phyloP scores from a whole-genome alignment of 2,113 vertebrate species.

The Asarcornis scutulata region DNA sequence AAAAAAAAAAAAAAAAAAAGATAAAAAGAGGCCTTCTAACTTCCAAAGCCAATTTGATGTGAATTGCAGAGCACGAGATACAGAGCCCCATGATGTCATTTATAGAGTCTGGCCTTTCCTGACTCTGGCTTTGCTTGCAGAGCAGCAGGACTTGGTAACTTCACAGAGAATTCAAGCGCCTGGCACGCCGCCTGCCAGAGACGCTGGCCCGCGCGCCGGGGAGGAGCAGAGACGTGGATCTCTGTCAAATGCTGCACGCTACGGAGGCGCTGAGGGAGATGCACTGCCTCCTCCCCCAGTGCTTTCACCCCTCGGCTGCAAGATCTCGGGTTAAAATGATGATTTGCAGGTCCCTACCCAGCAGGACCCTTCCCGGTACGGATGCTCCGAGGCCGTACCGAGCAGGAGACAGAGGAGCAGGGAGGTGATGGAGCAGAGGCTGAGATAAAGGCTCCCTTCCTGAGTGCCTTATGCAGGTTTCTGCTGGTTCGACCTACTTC shows the following conservation, averaged over 20 bases:
- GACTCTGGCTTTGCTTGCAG: background rate
- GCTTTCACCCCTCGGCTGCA: background rate
- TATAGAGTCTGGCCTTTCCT: background rate
- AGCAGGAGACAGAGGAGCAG: background rate
- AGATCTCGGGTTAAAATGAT: accelerated
- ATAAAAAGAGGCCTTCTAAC: background rate
- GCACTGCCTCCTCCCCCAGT: accelerated
- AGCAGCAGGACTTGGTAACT: background rate
- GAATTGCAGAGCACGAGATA: background rate
- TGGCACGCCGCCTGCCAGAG: background rate
- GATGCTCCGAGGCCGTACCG: accelerated
- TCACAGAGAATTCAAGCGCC: background rate
- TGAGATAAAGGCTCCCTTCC: background rate
- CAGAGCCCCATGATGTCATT: background rate
- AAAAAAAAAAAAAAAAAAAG: background rate
- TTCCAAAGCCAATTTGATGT: background rate
- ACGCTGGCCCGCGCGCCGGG: background rate
- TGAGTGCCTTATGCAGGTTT: accelerated
- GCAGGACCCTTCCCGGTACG: accelerated
- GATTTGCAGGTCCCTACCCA: background rate
- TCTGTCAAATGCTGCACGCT: accelerated
- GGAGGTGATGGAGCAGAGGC: background rate
- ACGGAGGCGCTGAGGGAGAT: background rate
- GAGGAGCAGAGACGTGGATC: background rate
- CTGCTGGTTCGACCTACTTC: accelerated